Evolutionary conservation across 2,113 vertebrate species (phyloP).

Genomic region (Poeciliopsis prolifica): DNA sequence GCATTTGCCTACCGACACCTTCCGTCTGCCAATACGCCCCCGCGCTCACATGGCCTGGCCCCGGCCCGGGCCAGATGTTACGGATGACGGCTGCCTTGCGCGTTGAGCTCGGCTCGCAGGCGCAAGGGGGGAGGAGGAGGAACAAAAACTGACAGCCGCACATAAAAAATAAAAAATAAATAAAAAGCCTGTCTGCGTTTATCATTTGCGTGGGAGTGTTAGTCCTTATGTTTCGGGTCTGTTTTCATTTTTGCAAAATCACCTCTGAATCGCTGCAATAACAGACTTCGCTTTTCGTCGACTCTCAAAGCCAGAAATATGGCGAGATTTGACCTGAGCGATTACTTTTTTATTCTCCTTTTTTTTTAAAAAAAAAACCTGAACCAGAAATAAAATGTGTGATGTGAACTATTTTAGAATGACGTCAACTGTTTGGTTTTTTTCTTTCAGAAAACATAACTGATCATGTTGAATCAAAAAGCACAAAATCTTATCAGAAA

Average conservation of each 20-base stretch:
- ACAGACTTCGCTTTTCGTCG: slow-evolving; percentile 22
- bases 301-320: not conserved
- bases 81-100: slow-evolving; percentile 36
- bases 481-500: too few relatives aligned
- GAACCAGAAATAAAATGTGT: not conserved
- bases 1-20: slow-evolving; percentile 65
- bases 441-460: too few relatives aligned
- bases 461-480: too few relatives aligned
- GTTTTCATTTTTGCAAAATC: not conserved
- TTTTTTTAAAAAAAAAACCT: not conserved
- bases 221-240: slow-evolving; percentile 41
- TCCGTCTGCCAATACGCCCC: slow-evolving; percentile 60
- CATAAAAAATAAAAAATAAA: not conserved
- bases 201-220: slow-evolving; percentile 28
- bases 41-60: slow-evolving; percentile 56
- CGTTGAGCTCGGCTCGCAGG: not conserved
- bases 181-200: slow-evolving; percentile 38
- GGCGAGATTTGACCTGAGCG: not conserved
- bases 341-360: slow-evolving; percentile 11
- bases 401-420: not conserved
- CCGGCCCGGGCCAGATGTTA: slow-evolving; percentile 55
- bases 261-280: slow-evolving; percentile 9
- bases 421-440: not conserved
- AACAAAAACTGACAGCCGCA: slow-evolving; percentile 12
- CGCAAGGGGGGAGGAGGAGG: not conserved